Percentiles rank a stretch among this genome's conserved stretches.
Conservation (phyloP, 2,888 invertebrate genomes). For the Lymantria dispar region DNA sequence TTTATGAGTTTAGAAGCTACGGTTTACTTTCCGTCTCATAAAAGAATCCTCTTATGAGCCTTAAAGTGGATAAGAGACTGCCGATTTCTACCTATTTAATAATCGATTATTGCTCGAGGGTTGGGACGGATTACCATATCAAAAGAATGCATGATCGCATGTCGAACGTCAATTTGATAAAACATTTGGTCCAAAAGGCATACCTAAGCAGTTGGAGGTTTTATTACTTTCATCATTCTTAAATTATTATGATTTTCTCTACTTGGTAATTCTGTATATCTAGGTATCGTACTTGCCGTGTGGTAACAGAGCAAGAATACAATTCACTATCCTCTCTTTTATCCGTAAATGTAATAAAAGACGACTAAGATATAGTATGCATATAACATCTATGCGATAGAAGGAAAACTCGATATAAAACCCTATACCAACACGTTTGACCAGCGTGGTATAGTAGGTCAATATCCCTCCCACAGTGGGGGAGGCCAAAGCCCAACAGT, state of each 20-base stretch:
- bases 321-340: too few relatives aligned
- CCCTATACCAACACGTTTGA: too few relatives aligned
- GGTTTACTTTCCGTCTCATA: constrained; percentile 55
- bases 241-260: constrained; percentile 1
- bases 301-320: too few relatives aligned
- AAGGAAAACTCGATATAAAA: too few relatives aligned
- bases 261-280: constrained; percentile 13
- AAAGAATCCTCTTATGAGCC: constrained; percentile 60
- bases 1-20: constrained; percentile 38
- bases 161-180: constrained; percentile 68
- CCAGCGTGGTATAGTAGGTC: too few relatives aligned
- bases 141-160: constrained; percentile 72
- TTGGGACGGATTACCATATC: constrained; percentile 73
- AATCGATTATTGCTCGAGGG: constrained; percentile 73
- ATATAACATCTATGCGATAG: too few relatives aligned
- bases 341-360: too few relatives aligned
- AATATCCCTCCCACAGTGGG: too few relatives aligned
- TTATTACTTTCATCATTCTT: constrained; percentile 47
- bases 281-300: too few relatives aligned
- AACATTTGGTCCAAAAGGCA: constrained; percentile 59
- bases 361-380: too few relatives aligned
- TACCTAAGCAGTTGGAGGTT: constrained; percentile 40
- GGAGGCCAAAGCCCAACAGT: too few relatives aligned
- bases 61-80: constrained; percentile 52
- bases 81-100: constrained; percentile 73